Base-by-base conservation (phyloP, 2,888 invertebrate species). In the Leptopterna dolabrata region DNA sequence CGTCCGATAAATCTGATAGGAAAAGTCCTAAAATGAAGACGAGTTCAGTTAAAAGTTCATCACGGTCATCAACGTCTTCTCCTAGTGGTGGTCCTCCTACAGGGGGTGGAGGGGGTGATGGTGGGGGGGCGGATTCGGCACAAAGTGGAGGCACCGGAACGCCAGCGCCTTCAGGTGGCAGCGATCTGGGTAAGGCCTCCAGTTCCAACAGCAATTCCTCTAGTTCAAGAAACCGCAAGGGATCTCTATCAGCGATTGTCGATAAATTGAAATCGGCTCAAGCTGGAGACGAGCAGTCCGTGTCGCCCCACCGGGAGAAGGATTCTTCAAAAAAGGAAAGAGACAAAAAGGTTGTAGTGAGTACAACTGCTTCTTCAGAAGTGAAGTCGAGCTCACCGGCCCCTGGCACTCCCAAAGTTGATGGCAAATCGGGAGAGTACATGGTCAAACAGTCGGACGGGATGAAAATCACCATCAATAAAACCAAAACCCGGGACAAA, bases 401-500 rank as follows among this genome's bases (percentile, higher is more conserved):
- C 4, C 83, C 83, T 30, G 55, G 63, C 19, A 24, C 70, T n/a
- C 45, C 89, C 4, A 90, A 90, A 88, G 86, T 89, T 0, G 89
- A 88, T n/a, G 89, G 89, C 30, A 92, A 92, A 87, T 89, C 91
- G 0, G 92, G 92, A 0, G 97, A 97, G 91, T 97, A 97, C 90
- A 96, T 96, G 95, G 96, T 97, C 0, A 97, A 97, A 91, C 96
- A 96, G 24, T 95, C 95, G 19, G 97, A 97, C 90, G 97, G 97
- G 3, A 96, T 98, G 93, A 98, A 97, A 92, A 94, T 98, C 86
- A 98, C 97, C 1, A 97, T 97, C 36, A 97, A 97, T 91, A 97
- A 97, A 92, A 97, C 97, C 0, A 93, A 95, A 90, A 94, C 95
- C 29, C 95, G 96, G 91, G 96, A 96, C 76, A 82, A 81, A 73